These are phyloP conservation scores for Cataglyphis albicans DNA, from an alignment of 2,888 invertebrate species.

Conservation along the genomic window DNA sequence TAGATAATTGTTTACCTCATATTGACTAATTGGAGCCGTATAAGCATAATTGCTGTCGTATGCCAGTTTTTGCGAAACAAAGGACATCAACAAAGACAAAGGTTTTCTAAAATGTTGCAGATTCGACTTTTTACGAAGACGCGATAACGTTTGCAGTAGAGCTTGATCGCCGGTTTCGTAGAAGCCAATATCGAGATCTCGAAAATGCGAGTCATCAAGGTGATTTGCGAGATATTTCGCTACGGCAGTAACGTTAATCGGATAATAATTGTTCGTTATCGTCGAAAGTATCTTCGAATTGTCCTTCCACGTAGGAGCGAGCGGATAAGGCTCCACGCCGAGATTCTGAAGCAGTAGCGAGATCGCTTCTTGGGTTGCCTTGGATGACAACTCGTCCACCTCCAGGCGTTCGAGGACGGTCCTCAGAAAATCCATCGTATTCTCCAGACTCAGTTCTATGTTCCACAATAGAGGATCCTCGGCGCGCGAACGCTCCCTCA, in stretches of 20 bases:
- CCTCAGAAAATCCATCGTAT: slow-evolving; percentile 37
- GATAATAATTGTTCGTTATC: slow-evolving; percentile 38
- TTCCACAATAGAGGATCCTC: slow-evolving; percentile 47
- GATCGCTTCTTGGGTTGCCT: slow-evolving; percentile 38
- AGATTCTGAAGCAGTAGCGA: slow-evolving; percentile 52
- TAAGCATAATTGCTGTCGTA: not conserved
- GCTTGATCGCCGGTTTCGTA: slow-evolving; percentile 29
- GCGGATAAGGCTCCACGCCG: not conserved
- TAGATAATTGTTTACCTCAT: slow-evolving; percentile 23
- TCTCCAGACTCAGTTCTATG: slow-evolving; percentile 34
- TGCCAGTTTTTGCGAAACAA: slow-evolving; percentile 27
- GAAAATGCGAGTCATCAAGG: slow-evolving; percentile 21
- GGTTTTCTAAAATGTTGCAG: slow-evolving; percentile 27
- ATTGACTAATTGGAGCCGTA: slow-evolving; percentile 23
- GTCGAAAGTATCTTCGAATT: slow-evolving; percentile 4
- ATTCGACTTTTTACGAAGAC: not conserved
- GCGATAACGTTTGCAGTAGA: slow-evolving; percentile 18
- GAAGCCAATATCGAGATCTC: slow-evolving; percentile 37
- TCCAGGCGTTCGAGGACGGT: slow-evolving; percentile 56
- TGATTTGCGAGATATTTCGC: slow-evolving; percentile 28
- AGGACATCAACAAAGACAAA: slow-evolving; percentile 30
- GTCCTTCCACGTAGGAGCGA: not conserved
- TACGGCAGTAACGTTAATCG: slow-evolving; percentile 3
- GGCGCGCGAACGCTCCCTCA: slow-evolving; percentile 25
- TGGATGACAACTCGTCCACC: slow-evolving; percentile 35